Evolutionary conservation across 1,140 invertebrate genomes (phyloP).

Genomic region (Pantala flavescens): DNA sequence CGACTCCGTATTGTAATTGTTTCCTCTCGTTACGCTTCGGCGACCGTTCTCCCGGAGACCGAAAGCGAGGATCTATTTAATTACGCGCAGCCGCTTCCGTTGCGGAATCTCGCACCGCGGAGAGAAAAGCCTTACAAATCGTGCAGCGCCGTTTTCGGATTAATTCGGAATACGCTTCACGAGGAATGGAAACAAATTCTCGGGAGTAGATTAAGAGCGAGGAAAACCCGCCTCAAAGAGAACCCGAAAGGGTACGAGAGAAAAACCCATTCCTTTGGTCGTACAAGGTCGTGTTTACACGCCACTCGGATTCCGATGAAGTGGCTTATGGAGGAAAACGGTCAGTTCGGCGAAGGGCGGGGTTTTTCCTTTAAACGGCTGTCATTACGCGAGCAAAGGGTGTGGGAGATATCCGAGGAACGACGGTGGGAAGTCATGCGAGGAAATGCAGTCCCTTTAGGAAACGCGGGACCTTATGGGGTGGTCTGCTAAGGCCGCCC

Average conservation of each 20-base stretch:
- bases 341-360: not conserved
- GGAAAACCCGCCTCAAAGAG: too few relatives aligned
- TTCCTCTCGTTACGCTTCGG: too few relatives aligned
- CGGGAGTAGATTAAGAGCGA: not conserved
- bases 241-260: too few relatives aligned
- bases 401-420: not conserved
- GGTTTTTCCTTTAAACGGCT: not conserved
- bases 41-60: too few relatives aligned
- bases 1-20: too few relatives aligned
- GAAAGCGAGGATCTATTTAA: too few relatives aligned
- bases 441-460: too few relatives aligned
- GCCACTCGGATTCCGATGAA: not conserved
- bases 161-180: not conserved
- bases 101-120: not conserved
- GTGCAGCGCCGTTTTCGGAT: not conserved
- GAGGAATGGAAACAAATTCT: not conserved
- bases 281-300: not conserved
- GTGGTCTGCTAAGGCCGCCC: too few relatives aligned
- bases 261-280: not conserved
- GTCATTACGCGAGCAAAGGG: not conserved
- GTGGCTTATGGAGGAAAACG: constrained; percentile 4
- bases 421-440: not conserved
- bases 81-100: too few relatives aligned
- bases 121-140: not conserved
- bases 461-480: too few relatives aligned